A percentile compares a stretch with the other conserved stretches of the same genome.
Evolutionary conservation across 2,888 invertebrate genomes (phyloP).

Genomic region (Cremastobaeus sp.): DNA sequence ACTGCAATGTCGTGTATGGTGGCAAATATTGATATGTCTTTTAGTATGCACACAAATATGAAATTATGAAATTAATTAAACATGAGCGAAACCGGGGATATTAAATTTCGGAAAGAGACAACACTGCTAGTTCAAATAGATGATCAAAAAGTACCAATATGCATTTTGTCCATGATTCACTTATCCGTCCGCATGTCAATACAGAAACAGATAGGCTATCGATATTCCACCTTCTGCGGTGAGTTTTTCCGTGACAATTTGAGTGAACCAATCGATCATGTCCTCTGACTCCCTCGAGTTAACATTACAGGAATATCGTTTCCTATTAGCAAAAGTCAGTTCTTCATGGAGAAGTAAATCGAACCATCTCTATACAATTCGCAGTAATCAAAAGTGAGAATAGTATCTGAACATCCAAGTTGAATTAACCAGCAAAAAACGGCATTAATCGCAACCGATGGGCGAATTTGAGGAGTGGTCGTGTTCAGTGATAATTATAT

Average conservation of each 20-base stretch:
- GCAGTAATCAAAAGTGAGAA: constrained; percentile 27
- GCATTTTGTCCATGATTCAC: constrained; percentile 75
- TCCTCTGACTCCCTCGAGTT: constrained; percentile 67
- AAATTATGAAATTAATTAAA: constrained; percentile 42
- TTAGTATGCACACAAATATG: constrained; percentile 44
- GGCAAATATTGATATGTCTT: constrained; percentile 54
- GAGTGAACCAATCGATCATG: constrained; percentile 77
- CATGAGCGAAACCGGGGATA: not conserved
- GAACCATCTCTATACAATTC: constrained; percentile 2
- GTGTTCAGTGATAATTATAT: constrained; percentile 72
- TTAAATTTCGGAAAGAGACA: constrained; percentile 23
- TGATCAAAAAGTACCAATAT: too few species aligned
- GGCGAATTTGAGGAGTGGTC: constrained; percentile 6
- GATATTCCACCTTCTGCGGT: constrained; percentile 63
- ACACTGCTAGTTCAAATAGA: too few species aligned
- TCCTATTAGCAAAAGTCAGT: constrained; percentile 75
- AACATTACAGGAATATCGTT: constrained; percentile 74
- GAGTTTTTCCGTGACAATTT: constrained; percentile 76
- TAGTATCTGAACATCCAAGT: constrained; percentile 31
- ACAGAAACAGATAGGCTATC: constrained; percentile 73
- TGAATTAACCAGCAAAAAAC: constrained; percentile 50
- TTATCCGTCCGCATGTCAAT: constrained; percentile 73
- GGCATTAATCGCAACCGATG: constrained; percentile 41
- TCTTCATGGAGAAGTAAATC: constrained; percentile 56
- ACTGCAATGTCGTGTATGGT: constrained; percentile 25